A percentile compares a stretch with the other conserved stretches of the same genome.
Evolutionary conservation across 2,113 vertebrate genomes (phyloP).

Genomic region (Ceratotherium simum): DNA sequence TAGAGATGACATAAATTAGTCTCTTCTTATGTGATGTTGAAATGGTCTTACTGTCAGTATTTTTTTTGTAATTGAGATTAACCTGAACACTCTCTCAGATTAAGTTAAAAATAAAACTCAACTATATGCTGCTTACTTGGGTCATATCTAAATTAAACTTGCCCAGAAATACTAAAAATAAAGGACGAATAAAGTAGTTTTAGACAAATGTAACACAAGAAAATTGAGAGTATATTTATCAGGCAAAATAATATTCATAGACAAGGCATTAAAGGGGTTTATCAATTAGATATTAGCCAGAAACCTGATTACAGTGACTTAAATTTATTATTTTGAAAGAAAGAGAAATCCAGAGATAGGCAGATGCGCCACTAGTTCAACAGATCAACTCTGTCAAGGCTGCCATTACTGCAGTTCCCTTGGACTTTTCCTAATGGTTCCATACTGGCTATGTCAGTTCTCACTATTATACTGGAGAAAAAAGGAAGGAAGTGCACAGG

Average conservation of each 20-base stretch:
- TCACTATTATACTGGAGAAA: not conserved
- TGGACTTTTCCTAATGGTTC: not conserved
- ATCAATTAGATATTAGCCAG: not conserved
- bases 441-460: not conserved
- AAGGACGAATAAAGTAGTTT: not conserved
- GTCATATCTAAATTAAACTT: conserved; percentile 1
- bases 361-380: not conserved
- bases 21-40: not conserved
- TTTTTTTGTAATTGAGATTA: conserved; percentile 29
- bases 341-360: not conserved
- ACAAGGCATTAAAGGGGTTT: not conserved
- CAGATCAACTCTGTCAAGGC: not conserved
- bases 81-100: not conserved
- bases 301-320: not conserved
- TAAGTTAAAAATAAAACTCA: not conserved
- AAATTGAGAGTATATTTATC: not conserved
- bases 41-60: not conserved
- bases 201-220: not conserved
- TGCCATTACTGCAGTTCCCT: not conserved
- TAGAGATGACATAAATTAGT: not conserved
- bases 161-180: not conserved
- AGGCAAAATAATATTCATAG: not conserved
- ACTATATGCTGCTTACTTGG: not conserved
- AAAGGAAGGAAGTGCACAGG: not conserved
- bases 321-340: not conserved